Percentiles rank a stretch among this genome's conserved stretches.
These are phyloP conservation scores for Aptenodytes patagonicus DNA, from an alignment of 2,113 vertebrate species.

Conservation along the genomic window DNA sequence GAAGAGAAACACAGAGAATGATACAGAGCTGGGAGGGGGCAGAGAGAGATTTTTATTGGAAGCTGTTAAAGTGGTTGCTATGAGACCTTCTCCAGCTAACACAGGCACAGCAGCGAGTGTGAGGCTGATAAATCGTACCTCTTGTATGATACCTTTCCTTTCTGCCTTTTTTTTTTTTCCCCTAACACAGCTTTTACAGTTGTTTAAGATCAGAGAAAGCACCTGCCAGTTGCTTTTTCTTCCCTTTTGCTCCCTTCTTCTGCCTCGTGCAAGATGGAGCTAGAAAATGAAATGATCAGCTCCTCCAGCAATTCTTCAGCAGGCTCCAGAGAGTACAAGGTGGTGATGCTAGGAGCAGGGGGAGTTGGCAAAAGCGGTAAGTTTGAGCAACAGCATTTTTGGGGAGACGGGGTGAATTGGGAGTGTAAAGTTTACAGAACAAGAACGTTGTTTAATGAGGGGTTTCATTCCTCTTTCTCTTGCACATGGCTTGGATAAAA, in stretches of 20 bases:
- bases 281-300: conserved; percentile 62
- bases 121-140: conserved; percentile 62
- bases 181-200: conserved; percentile 54
- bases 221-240: conserved; percentile 56
- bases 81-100: conserved; percentile 72
- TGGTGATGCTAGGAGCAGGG: conserved; percentile 77
- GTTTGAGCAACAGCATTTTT: conserved; percentile 35
- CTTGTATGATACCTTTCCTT: conserved; percentile 46
- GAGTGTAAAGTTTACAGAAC: not conserved
- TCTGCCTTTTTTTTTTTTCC: not conserved
- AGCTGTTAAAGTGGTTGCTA: conserved; percentile 79
- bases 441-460: not conserved
- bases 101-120: conserved; percentile 59
- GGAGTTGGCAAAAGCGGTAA: conserved; percentile 79
- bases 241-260: not conserved
- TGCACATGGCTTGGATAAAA: not conserved
- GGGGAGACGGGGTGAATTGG: not conserved
- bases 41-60: conserved; percentile 78
- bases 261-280: conserved; percentile 68
- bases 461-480: not conserved
- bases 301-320: conserved; percentile 48
- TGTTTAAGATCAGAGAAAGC: conserved; percentile 60
- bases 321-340: conserved; percentile 74
- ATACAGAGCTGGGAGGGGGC: conserved; percentile 53
- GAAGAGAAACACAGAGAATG: conserved; percentile 14